Percentiles rank a stretch among this genome's conserved stretches.
Evolutionary conservation across 2,888 invertebrate genomes (phyloP).

Genomic region (Asteroscopus sphinx): DNA sequence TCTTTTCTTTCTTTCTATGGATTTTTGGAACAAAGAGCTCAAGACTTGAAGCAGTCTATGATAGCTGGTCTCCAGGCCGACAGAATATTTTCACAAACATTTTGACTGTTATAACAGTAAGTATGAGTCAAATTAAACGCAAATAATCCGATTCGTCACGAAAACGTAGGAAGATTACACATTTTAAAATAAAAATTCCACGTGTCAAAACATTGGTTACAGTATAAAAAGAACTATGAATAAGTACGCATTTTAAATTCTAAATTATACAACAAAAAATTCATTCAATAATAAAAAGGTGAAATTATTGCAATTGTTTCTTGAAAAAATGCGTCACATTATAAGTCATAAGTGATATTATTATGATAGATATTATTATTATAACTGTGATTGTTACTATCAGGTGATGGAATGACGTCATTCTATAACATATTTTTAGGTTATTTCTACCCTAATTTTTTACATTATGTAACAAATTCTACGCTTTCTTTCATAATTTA

Average conservation of each 20-base stretch:
- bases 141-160: constrained; percentile 22
- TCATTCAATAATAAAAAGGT: constrained; percentile 24
- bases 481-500: constrained; percentile 5
- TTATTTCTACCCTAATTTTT: background rate
- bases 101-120: constrained; percentile 20
- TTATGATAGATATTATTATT: background rate
- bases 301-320: constrained; percentile 26
- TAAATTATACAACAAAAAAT: constrained; percentile 5
- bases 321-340: constrained; percentile 8
- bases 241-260: constrained; percentile 18
- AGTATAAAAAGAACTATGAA: constrained; percentile 24
- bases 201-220: constrained; percentile 47
- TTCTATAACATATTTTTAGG: background rate
- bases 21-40: too few species aligned
- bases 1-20: too few species aligned
- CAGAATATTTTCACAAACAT: constrained; percentile 21
- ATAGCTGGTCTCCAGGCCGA: constrained; percentile 15
- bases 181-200: constrained; percentile 34
- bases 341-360: background rate
- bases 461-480: constrained; percentile 9
- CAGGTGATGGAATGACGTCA: constrained; percentile 1
- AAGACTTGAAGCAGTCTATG: background rate
- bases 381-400: background rate
- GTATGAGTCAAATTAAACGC: constrained; percentile 41
- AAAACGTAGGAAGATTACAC: constrained; percentile 33